Evolutionary conservation across 2,888 invertebrate genomes (phyloP).

Genomic region (Oasisia sp.): DNA sequence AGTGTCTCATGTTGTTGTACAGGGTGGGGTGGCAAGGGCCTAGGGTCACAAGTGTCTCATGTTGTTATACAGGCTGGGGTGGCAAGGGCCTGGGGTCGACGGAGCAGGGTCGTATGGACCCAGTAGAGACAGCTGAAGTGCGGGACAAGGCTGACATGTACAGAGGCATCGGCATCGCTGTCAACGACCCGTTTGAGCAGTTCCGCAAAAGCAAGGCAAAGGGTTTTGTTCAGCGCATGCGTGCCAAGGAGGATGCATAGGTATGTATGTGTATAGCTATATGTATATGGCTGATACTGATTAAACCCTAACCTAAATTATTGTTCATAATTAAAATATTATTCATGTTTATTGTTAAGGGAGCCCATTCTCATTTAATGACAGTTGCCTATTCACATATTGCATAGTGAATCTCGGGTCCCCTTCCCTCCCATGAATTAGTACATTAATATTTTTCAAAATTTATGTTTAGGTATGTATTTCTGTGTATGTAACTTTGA

Average conservation of each 20-base stretch:
- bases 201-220: slow-evolving; percentile 79
- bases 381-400: too few species aligned
- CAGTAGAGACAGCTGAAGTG: slow-evolving; percentile 86
- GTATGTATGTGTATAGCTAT: not conserved
- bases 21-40: slow-evolving; percentile 86
- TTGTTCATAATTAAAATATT: not conserved
- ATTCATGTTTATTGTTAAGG: not conserved
- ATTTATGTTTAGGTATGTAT: too few species aligned
- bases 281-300: not conserved
- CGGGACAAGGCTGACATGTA: slow-evolving; percentile 92
- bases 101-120: slow-evolving; percentile 95
- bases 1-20: slow-evolving; percentile 95
- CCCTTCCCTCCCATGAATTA: too few species aligned
- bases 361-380: not conserved
- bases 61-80: slow-evolving; percentile 77
- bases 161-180: slow-evolving; percentile 91
- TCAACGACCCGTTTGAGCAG: slow-evolving; percentile 92
- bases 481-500: too few species aligned
- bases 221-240: slow-evolving; percentile 63
- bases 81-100: slow-evolving; percentile 95
- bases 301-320: not conserved
- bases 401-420: too few species aligned
- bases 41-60: slow-evolving; percentile 68
- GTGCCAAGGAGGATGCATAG: slow-evolving; percentile 48
- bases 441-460: too few species aligned